Percentiles rank a stretch among this genome's conserved stretches.
phyloP scores from a whole-genome alignment of 1,140 invertebrate species.

The Psilanteris sp. region DNA sequence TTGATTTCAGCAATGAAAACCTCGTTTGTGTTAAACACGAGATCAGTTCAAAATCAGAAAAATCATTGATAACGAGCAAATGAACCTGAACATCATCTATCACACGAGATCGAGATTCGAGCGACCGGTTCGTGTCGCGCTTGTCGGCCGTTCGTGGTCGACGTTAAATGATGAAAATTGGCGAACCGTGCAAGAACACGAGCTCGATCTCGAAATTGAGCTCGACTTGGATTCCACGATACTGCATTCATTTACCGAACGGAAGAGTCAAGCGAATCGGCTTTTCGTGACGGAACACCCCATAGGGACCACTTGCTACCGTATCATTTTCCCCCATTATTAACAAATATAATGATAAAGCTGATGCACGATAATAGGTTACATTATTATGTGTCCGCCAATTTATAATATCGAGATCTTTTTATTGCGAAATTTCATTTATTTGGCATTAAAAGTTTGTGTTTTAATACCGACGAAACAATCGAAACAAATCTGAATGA shows the following conservation, averaged over 20 bases:
- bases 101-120: slow-evolving; percentile 42
- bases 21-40: slow-evolving; percentile 33
- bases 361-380: not conserved
- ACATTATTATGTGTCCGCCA: slow-evolving; percentile 5
- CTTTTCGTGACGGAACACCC: slow-evolving; percentile 12
- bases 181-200: slow-evolving; percentile 8
- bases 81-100: slow-evolving; percentile 26
- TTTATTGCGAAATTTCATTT: slow-evolving; percentile 4
- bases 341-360: slow-evolving; percentile 14
- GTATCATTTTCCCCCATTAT: slow-evolving; percentile 21
- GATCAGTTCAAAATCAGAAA: slow-evolving; percentile 16
- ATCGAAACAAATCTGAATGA: too few species aligned
- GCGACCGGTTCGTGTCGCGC: slow-evolving; percentile 36
- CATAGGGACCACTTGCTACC: slow-evolving; percentile 15
- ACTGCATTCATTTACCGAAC: slow-evolving; percentile 13
- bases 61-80: slow-evolving; percentile 46
- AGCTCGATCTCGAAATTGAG: not conserved
- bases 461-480: too few species aligned
- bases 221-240: not conserved
- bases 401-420: not conserved
- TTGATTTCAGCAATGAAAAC: slow-evolving; percentile 8
- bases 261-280: slow-evolving; percentile 18
- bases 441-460: not conserved
- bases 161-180: slow-evolving; percentile 31
- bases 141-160: not conserved